A percentile compares a stretch with the other conserved stretches of the same genome.
Conservation (phyloP, 2,113 vertebrate species). For the Salvelinus alpinus region DNA sequence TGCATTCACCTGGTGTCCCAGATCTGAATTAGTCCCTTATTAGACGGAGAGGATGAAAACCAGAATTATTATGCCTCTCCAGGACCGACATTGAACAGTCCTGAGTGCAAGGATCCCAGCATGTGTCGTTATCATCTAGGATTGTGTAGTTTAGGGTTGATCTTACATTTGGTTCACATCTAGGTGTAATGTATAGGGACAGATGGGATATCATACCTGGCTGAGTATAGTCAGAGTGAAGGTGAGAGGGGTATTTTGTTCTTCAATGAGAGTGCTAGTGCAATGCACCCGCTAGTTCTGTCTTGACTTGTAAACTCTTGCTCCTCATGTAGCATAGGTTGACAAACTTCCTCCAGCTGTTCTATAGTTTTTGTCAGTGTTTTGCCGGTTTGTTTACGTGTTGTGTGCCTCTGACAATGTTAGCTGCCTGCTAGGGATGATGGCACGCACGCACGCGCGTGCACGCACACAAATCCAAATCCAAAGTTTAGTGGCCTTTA, state of each 20-base stretch:
- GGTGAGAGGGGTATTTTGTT: too few relatives aligned
- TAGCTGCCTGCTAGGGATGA: neutral
- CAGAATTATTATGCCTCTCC: too few relatives aligned
- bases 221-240: too few relatives aligned
- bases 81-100: too few relatives aligned
- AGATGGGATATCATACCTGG: neutral
- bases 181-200: neutral
- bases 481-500: slow-evolving; percentile 14
- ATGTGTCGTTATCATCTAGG: neutral
- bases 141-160: neutral
- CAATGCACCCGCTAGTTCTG: neutral
- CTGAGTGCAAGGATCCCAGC: neutral
- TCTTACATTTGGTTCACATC: neutral
- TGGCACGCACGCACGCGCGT: neutral
- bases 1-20: too few relatives aligned
- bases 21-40: too few relatives aligned
- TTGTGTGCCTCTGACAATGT: too few relatives aligned
- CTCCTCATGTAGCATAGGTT: too few relatives aligned
- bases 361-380: neutral
- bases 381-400: too few relatives aligned
- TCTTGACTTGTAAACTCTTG: neutral
- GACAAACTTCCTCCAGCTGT: too few relatives aligned
- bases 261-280: neutral
- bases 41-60: too few relatives aligned
- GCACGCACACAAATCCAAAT: slow-evolving; percentile 6